A percentile compares a stretch with the other conserved stretches of the same genome.
These are phyloP conservation scores for Odontothrips loti DNA, from an alignment of 2,888 invertebrate species.

Conservation along the genomic window DNA sequence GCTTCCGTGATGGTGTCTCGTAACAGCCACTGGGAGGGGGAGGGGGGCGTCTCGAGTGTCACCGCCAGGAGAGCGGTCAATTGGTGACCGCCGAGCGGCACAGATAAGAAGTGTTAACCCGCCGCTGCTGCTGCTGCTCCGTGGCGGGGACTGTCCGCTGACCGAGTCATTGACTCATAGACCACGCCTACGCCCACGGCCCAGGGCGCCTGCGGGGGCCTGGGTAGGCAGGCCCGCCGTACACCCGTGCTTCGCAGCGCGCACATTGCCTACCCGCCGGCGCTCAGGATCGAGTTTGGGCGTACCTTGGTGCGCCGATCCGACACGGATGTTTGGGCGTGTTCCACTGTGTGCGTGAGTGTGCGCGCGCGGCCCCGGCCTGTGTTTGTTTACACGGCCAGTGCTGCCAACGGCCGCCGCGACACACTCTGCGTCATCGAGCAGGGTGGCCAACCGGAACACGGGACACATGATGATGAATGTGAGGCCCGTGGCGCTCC, in stretches of 20 bases:
- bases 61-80: too few species aligned
- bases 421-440: neutral
- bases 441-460: constrained; percentile 14
- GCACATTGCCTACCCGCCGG: neutral
- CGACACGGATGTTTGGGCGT: too few species aligned
- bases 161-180: too few species aligned
- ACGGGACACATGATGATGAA: neutral
- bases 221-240: neutral
- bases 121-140: too few species aligned
- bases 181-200: too few species aligned
- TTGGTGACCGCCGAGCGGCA: neutral
- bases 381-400: neutral
- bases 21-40: too few species aligned
- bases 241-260: neutral
- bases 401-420: neutral
- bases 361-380: neutral
- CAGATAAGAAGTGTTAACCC: constrained; percentile 20
- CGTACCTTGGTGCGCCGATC: too few species aligned
- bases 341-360: too few species aligned
- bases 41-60: too few species aligned
- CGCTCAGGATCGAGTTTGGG: too few species aligned
- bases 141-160: neutral
- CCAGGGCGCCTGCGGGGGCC: neutral
- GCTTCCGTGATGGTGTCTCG: too few species aligned
- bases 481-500: neutral